phyloP scores from a whole-genome alignment of 1,140 invertebrate genomes.

The Drosophila pectinifera region DNA sequence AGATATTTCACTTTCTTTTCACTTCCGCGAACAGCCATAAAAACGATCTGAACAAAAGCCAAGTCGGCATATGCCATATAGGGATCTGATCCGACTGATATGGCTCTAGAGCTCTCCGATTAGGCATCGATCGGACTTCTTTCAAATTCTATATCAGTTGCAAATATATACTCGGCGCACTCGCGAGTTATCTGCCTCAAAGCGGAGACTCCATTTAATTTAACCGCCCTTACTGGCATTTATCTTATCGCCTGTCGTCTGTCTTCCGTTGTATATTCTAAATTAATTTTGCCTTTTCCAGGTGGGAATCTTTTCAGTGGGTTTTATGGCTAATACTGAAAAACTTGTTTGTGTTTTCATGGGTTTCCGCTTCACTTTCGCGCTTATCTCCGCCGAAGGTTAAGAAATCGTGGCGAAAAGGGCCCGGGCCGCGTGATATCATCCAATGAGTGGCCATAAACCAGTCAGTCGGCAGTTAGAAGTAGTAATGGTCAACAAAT shows the following conservation, averaged over 20 bases:
- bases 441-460: constrained; percentile 21
- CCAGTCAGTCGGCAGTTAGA: constrained; percentile 5
- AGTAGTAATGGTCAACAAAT: constrained; percentile 7
- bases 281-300: constrained; percentile 57
- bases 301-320: constrained; percentile 3
- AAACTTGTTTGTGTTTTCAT: constrained; percentile 29
- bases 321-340: constrained; percentile 23
- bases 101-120: constrained; percentile 2
- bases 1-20: constrained; percentile 27
- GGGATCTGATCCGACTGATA: constrained; percentile 11
- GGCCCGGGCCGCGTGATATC: constrained; percentile 27
- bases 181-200: constrained; percentile 27
- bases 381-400: constrained; percentile 27
- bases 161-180: background rate
- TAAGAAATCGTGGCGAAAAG: constrained; percentile 38
- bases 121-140: constrained; percentile 1
- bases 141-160: constrained; percentile 1
- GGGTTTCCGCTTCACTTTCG: constrained; percentile 16
- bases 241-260: constrained; percentile 55
- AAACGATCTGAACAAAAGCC: background rate
- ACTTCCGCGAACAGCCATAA: constrained; percentile 24
- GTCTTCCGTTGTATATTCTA: constrained; percentile 50
- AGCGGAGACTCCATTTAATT: constrained; percentile 12
- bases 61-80: constrained; percentile 27
- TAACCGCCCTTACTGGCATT: constrained; percentile 11